Evolutionary conservation across 2,797 vertebrate genomes (phyloP).

Genomic region (Brachyrhaphis roseni): DNA sequence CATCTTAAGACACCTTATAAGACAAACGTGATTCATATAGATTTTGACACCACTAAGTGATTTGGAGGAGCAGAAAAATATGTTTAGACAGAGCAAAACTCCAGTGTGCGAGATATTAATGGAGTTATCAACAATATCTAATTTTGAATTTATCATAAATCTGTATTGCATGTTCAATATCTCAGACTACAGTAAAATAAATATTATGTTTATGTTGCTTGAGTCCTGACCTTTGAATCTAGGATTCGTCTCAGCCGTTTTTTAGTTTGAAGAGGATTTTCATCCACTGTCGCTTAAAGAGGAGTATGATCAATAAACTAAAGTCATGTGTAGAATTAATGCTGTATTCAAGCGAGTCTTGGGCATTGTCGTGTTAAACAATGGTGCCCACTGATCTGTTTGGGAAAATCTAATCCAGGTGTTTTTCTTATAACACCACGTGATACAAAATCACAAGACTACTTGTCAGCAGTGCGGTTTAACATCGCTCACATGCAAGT

Average conservation of each 20-base stretch:
- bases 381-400: background rate
- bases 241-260: background rate
- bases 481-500: background rate
- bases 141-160: background rate
- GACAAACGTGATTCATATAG: background rate
- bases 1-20: background rate
- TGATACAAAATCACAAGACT: background rate
- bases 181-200: background rate
- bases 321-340: background rate
- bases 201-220: background rate
- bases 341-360: background rate
- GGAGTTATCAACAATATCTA: background rate
- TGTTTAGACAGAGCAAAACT: background rate
- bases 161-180: background rate
- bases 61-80: background rate
- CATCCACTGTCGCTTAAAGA: background rate
- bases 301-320: background rate
- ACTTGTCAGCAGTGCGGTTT: background rate
- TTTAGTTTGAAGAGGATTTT: background rate
- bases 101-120: background rate
- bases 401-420: background rate
- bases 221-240: background rate
- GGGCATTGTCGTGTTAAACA: background rate
- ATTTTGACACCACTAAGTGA: background rate
- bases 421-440: background rate